Conservation (phyloP, 2,113 vertebrate species). For the Eleginops maclovinus region DNA sequence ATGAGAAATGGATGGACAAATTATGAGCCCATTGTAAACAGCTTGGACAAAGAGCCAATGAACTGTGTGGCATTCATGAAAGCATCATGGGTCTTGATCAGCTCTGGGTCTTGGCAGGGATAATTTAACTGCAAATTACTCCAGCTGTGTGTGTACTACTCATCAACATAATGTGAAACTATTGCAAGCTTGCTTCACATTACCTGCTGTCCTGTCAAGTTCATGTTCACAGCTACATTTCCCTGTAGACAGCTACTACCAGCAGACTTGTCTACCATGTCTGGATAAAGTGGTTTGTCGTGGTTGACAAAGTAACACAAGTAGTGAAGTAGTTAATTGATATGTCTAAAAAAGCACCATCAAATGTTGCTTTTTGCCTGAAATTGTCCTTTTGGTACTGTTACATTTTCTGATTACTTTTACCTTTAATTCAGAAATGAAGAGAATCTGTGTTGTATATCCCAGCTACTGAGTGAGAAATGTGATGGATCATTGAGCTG, state of each 20-base stretch:
- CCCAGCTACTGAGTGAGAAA: slow-evolving; percentile 50
- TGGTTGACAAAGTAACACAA: neutral
- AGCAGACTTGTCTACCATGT: neutral
- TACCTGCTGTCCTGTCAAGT: slow-evolving; percentile 27
- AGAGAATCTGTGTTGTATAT: slow-evolving; percentile 34
- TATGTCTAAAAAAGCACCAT: neutral
- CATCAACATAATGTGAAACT: slow-evolving; percentile 37
- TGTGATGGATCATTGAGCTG: slow-evolving; percentile 52
- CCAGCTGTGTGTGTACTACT: slow-evolving; percentile 24
- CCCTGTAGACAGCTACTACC: neutral
- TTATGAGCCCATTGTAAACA: slow-evolving; percentile 5
- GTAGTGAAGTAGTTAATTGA: neutral
- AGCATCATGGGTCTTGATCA: slow-evolving; percentile 6
- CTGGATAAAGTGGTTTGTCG: neutral
- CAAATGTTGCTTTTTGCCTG: neutral
- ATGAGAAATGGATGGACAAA: slow-evolving; percentile 20
- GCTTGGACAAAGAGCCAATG: neutral
- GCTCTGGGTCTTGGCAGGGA: slow-evolving; percentile 18
- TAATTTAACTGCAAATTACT: slow-evolving; percentile 22
- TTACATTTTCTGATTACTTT: slow-evolving; percentile 1
- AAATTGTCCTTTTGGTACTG: neutral
- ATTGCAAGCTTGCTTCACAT: slow-evolving; percentile 13
- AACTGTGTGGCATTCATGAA: slow-evolving; percentile 22
- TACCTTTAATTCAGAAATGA: slow-evolving; percentile 20
- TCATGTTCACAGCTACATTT: neutral